These are phyloP conservation scores for Synanceia verrucosa DNA, from an alignment of 2,797 vertebrate genomes.

Conservation along the genomic window DNA sequence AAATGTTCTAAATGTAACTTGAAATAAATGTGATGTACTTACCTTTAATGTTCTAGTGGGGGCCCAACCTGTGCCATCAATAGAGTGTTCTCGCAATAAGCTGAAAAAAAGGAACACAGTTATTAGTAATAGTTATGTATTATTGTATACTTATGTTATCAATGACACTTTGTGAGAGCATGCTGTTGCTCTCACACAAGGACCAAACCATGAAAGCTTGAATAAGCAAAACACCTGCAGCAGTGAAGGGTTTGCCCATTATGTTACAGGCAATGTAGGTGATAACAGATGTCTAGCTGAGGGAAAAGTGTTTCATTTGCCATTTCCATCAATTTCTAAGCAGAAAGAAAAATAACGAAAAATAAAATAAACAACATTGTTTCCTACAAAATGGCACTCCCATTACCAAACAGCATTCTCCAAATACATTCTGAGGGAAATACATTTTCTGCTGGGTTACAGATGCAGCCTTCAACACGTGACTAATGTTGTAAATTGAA, in stretches of 20 bases:
- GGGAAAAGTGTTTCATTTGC: neutral
- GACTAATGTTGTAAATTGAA: neutral
- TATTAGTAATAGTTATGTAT: too few species aligned
- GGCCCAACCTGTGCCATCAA: conserved; percentile 98
- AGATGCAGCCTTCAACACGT: neutral
- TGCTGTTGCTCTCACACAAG: neutral
- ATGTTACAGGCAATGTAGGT: neutral
- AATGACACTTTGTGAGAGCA: neutral
- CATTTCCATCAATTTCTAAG: neutral
- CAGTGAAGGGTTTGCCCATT: neutral
- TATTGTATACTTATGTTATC: neutral
- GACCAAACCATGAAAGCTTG: neutral
- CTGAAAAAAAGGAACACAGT: conserved; percentile 71
- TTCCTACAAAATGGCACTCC: neutral
- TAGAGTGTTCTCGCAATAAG: conserved; percentile 98
- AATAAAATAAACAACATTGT: neutral
- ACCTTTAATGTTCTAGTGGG: conserved; percentile 98
- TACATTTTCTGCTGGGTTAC: neutral
- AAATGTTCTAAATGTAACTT: too few species aligned
- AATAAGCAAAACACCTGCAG: too few species aligned
- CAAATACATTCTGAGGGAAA: neutral
- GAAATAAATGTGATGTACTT: conserved; percentile 31
- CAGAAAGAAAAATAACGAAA: neutral
- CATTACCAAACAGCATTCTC: neutral
- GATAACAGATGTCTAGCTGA: neutral